phyloP scores from a whole-genome alignment of 2,888 invertebrate species.

The Agrenia bidenticulata region DNA sequence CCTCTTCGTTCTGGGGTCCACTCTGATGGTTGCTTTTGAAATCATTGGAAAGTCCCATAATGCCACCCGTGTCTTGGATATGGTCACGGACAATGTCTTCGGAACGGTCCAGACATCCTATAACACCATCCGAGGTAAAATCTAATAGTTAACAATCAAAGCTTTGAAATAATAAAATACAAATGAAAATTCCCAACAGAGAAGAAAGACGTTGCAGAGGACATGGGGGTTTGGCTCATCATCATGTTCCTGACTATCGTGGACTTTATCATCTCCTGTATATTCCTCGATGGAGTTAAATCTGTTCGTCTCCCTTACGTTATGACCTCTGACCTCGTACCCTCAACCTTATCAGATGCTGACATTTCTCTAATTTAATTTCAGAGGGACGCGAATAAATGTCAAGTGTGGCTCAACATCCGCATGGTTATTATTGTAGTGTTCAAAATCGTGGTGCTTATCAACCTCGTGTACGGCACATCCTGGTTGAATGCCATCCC shows the following conservation, averaged over 20 bases:
- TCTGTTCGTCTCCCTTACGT: slow-evolving; percentile 19
- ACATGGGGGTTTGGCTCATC: slow-evolving; percentile 43
- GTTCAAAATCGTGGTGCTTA: slow-evolving; percentile 34
- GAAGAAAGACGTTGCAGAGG: slow-evolving; percentile 36
- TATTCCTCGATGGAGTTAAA: slow-evolving; percentile 42
- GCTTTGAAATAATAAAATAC: background rate
- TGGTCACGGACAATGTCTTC: slow-evolving; percentile 37
- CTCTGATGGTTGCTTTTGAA: slow-evolving; percentile 37
- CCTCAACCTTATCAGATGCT: no score
- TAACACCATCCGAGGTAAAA: slow-evolving; percentile 15
- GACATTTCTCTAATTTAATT: no score
- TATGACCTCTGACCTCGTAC: background rate
- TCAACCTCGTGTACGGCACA: slow-evolving; percentile 38
- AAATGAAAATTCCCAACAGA: slow-evolving; percentile 10
- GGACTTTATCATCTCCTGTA: slow-evolving; percentile 40
- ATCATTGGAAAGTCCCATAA: slow-evolving; percentile 32
- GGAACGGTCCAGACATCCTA: slow-evolving; percentile 23
- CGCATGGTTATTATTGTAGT: slow-evolving; percentile 28
- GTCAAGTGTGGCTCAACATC: slow-evolving; percentile 38
- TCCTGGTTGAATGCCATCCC: slow-evolving; percentile 28
- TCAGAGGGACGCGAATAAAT: slow-evolving; percentile 30
- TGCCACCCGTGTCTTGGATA: slow-evolving; percentile 35
- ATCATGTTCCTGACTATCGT: slow-evolving; percentile 37
- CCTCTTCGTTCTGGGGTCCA: slow-evolving; percentile 39
- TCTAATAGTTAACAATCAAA: background rate